phyloP scores from a whole-genome alignment of 1,140 invertebrate genomes.

The Portunus trituberculatus region DNA sequence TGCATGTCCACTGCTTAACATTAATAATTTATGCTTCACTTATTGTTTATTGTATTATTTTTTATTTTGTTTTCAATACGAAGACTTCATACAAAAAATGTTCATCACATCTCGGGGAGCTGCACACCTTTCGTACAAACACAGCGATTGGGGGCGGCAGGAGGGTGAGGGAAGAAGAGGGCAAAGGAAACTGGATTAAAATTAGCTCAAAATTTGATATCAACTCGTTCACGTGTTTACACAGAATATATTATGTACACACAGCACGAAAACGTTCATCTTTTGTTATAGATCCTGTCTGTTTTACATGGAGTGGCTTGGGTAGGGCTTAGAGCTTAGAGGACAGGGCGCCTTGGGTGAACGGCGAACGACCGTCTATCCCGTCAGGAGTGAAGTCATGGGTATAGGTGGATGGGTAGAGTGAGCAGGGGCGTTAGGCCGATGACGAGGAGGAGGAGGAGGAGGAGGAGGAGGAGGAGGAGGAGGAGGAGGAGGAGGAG shows the following conservation, averaged over 20 bases:
- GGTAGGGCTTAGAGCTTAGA: constrained; percentile 56
- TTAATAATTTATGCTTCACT: constrained; percentile 62
- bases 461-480: neutral
- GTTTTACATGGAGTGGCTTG: constrained; percentile 52
- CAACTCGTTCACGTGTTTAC: constrained; percentile 73
- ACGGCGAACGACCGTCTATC: neutral
- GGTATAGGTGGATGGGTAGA: neutral
- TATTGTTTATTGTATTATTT: constrained; percentile 43
- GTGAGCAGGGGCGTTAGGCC: neutral
- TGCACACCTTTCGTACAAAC: constrained; percentile 63
- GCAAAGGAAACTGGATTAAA: constrained; percentile 24
- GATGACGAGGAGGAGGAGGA: neutral
- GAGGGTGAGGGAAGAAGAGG: neutral
- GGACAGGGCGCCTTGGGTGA: constrained; percentile 53
- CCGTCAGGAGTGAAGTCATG: neutral
- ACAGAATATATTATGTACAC: constrained; percentile 67
- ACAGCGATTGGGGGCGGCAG: constrained; percentile 38
- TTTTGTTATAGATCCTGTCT: neutral
- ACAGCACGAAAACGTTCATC: constrained; percentile 57
- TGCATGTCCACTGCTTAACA: constrained; percentile 65
- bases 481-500: neutral
- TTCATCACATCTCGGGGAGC: constrained; percentile 39
- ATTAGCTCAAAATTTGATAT: constrained; percentile 72
- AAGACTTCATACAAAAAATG: constrained; percentile 69
- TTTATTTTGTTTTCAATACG: constrained; percentile 56